Conservation (phyloP, 2,888 invertebrate species). For the Minunthozetes semirufus region DNA sequence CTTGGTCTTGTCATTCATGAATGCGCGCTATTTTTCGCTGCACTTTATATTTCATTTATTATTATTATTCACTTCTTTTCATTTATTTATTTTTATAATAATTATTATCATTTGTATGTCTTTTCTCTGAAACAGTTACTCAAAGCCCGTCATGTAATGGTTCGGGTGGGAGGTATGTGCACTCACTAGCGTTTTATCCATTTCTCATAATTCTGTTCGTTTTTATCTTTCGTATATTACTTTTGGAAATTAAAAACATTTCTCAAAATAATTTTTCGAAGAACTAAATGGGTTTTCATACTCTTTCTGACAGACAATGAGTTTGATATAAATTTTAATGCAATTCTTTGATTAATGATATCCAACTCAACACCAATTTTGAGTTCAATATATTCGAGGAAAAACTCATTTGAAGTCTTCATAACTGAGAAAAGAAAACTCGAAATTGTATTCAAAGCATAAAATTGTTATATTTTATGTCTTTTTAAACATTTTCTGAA, state of each 20-base stretch:
- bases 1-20: slow-evolving; percentile 20
- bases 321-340: background rate
- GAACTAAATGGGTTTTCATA: background rate
- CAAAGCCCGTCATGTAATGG: slow-evolving; percentile 91
- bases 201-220: background rate
- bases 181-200: background rate
- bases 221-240: background rate
- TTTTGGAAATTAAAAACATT: too few relatives aligned
- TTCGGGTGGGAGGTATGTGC: slow-evolving; percentile 69
- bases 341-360: background rate
- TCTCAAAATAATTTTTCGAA: too few relatives aligned
- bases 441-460: background rate
- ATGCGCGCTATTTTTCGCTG: slow-evolving; percentile 1
- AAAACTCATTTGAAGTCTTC: background rate
- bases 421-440: background rate
- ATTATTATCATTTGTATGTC: slow-evolving; percentile 11
- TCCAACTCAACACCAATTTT: background rate
- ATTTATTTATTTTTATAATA: background rate
- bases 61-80: background rate
- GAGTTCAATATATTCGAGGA: slow-evolving; percentile 27
- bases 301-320: background rate
- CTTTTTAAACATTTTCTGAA: background rate
- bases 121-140: slow-evolving; percentile 59
- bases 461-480: background rate
- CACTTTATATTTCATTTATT: background rate